Conservation (phyloP, 2,113 vertebrate genomes). For the Dromaius novaehollandiae region DNA sequence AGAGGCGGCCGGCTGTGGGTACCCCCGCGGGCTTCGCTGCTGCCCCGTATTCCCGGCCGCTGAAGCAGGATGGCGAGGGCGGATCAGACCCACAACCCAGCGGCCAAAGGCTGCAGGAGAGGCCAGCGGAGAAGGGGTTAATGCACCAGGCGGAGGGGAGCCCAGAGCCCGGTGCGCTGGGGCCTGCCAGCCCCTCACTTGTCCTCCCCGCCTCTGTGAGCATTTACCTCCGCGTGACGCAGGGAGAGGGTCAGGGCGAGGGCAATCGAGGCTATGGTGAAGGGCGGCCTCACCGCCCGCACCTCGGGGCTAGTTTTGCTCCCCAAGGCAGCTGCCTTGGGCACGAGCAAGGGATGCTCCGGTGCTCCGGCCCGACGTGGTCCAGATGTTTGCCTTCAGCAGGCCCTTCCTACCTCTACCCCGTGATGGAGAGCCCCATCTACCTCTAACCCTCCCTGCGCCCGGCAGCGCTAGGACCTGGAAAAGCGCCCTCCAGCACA, state of each 20-base stretch:
- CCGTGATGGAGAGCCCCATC: fast-evolving
- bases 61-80: neutral
- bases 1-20: neutral
- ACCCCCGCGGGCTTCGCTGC: neutral
- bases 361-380: too few relatives aligned
- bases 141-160: neutral
- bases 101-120: neutral
- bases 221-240: too few relatives aligned
- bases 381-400: neutral
- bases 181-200: too few relatives aligned
- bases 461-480: conserved; percentile 5
- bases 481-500: neutral
- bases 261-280: too few relatives aligned
- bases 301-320: too few relatives aligned
- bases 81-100: neutral
- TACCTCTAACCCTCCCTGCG: neutral
- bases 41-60: neutral
- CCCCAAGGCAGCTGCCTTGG: too few relatives aligned
- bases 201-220: too few relatives aligned
- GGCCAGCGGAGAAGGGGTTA: neutral
- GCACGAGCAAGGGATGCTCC: too few relatives aligned
- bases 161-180: too few relatives aligned
- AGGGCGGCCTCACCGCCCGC: too few relatives aligned
- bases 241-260: too few relatives aligned
- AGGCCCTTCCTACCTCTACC: neutral